phyloP scores from a whole-genome alignment of 2,797 vertebrate species.

The Enteromius trimaculatus region DNA sequence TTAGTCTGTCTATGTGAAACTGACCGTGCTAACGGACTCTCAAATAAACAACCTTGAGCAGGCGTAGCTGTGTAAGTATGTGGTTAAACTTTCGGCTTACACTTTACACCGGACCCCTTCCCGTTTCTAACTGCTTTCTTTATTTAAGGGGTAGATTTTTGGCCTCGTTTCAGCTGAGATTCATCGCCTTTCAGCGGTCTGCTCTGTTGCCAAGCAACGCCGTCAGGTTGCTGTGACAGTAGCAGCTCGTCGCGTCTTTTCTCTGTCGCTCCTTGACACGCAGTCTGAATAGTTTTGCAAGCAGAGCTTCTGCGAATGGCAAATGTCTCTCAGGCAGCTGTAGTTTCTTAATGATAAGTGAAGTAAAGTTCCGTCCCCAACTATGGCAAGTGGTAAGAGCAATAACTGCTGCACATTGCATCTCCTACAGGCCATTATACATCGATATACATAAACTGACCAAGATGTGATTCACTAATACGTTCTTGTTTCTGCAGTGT shows the following conservation, averaged over 20 bases:
- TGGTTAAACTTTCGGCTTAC: background rate
- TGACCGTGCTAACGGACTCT: background rate
- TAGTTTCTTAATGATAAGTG: background rate
- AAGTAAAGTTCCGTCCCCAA: background rate
- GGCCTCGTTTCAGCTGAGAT: constrained; percentile 20
- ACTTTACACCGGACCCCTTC: background rate
- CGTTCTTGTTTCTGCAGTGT: background rate
- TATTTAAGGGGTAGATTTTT: background rate
- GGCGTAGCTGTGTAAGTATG: background rate
- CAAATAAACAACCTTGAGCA: constrained; percentile 2
- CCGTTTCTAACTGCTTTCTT: background rate
- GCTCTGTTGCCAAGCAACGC: constrained; percentile 72
- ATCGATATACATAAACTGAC: background rate
- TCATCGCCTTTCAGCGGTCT: constrained; percentile 46
- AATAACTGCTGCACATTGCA: background rate
- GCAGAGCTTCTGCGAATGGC: constrained; percentile 1
- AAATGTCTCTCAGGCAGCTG: background rate
- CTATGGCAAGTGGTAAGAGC: background rate
- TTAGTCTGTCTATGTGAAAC: background rate
- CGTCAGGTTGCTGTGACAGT: constrained; percentile 39
- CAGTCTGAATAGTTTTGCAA: background rate
- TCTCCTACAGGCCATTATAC: background rate
- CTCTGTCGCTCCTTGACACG: background rate
- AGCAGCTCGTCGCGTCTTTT: constrained; percentile 44
- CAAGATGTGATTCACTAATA: background rate